These are phyloP conservation scores for Chaetodon auriga DNA, from an alignment of 2,113 vertebrate genomes.

Conservation along the genomic window DNA sequence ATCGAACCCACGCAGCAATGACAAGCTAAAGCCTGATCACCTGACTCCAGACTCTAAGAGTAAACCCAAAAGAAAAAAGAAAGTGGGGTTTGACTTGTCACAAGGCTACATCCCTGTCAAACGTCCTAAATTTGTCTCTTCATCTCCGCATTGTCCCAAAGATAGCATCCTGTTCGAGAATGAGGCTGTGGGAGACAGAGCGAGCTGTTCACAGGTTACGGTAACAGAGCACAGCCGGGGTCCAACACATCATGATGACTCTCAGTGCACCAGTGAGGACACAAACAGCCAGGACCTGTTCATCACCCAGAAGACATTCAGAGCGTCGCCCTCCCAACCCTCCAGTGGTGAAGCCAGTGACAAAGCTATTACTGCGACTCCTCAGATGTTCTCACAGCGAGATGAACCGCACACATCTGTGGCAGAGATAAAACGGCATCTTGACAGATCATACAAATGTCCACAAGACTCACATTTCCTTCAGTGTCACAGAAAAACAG, in stretches of 20 bases:
- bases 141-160: background rate
- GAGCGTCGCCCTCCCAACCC: constrained; percentile 29
- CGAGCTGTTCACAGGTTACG: background rate
- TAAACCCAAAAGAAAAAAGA: constrained; percentile 67
- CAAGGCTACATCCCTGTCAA: constrained; percentile 20
- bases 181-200: background rate
- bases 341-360: constrained; percentile 62
- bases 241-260: constrained; percentile 24
- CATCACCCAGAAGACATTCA: constrained; percentile 85
- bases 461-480: background rate
- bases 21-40: background rate
- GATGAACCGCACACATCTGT: background rate
- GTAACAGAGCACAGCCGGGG: background rate
- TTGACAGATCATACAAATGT: background rate
- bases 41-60: constrained; percentile 3
- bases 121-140: constrained; percentile 19
- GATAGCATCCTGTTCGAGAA: background rate
- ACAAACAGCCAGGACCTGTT: constrained; percentile 86
- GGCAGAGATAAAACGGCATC: background rate
- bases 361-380: background rate
- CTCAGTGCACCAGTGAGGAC: constrained; percentile 68
- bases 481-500: background rate
- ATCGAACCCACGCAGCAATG: background rate
- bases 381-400: background rate
- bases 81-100: constrained; percentile 73